Evolutionary conservation across 2,888 invertebrate genomes (phyloP).

Genomic region (Agrochola macilenta): DNA sequence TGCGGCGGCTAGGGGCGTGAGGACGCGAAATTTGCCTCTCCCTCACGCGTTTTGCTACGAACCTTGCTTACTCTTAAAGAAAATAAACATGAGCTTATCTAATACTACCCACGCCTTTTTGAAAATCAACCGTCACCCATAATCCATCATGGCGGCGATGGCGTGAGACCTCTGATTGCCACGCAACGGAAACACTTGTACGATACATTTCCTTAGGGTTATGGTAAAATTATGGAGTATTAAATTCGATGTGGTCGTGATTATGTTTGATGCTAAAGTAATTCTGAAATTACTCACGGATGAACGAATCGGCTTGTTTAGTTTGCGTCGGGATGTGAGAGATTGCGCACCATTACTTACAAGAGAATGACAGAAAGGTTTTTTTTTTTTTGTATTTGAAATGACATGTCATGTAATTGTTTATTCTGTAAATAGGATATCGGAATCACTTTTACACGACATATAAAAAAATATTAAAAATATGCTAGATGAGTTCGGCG

Average conservation of each 20-base stretch:
- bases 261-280: slow-evolving; percentile 27
- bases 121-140: slow-evolving; percentile 26
- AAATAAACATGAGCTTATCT: slow-evolving; percentile 15
- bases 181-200: slow-evolving; percentile 55
- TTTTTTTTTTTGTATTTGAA: too few relatives aligned
- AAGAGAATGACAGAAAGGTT: background rate
- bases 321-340: background rate
- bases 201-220: slow-evolving; percentile 52
- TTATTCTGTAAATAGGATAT: too few relatives aligned
- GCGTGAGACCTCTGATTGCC: slow-evolving; percentile 49
- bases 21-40: too few relatives aligned
- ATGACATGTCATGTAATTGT: too few relatives aligned
- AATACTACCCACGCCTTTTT: background rate
- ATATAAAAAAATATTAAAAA: too few relatives aligned
- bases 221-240: slow-evolving; percentile 48
- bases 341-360: background rate
- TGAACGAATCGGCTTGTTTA: slow-evolving; percentile 11
- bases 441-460: too few relatives aligned
- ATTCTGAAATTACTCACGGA: slow-evolving; percentile 20
- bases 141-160: slow-evolving; percentile 45
- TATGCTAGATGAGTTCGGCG: too few relatives aligned
- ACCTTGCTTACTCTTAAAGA: background rate
- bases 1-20: too few relatives aligned
- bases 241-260: slow-evolving; percentile 54
- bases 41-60: too few relatives aligned